phyloP scores from a whole-genome alignment of 1,140 invertebrate genomes.

The Zelostemma sp. region DNA sequence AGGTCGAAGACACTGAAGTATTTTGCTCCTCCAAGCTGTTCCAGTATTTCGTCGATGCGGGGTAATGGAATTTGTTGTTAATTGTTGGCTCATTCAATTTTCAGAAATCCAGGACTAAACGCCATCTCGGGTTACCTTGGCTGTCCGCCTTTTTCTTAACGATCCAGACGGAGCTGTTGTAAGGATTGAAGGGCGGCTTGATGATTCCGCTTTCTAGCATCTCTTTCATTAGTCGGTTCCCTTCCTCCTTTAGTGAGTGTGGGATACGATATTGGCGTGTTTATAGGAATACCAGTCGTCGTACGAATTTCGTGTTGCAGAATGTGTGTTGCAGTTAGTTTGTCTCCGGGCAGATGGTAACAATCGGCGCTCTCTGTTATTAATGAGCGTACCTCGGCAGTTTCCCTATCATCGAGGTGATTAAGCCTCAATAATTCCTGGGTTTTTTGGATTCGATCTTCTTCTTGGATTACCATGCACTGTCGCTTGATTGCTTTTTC shows the following conservation, averaged over 20 bases:
- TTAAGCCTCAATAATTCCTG: neutral
- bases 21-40: conserved; percentile 53
- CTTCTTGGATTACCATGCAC: too few species aligned
- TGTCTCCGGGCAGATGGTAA: conserved; percentile 7
- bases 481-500: too few species aligned
- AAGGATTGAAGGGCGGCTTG: neutral
- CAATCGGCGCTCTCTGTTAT: neutral
- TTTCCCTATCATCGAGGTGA: neutral
- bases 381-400: neutral
- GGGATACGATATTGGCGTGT: conserved; percentile 14
- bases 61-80: too few species aligned
- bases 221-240: conserved; percentile 3
- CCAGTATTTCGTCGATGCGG: conserved; percentile 44
- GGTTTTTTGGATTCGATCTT: too few species aligned
- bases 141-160: neutral
- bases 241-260: neutral
- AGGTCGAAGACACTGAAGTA: conserved; percentile 66
- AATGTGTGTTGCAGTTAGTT: conserved; percentile 1
- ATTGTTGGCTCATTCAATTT: neutral
- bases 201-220: neutral
- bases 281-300: neutral
- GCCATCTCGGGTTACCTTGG: neutral
- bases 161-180: neutral
- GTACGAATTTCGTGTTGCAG: conserved; percentile 1
- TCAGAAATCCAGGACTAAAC: neutral